phyloP scores from a whole-genome alignment of 2,888 invertebrate species.

The Rosalia funebris region DNA sequence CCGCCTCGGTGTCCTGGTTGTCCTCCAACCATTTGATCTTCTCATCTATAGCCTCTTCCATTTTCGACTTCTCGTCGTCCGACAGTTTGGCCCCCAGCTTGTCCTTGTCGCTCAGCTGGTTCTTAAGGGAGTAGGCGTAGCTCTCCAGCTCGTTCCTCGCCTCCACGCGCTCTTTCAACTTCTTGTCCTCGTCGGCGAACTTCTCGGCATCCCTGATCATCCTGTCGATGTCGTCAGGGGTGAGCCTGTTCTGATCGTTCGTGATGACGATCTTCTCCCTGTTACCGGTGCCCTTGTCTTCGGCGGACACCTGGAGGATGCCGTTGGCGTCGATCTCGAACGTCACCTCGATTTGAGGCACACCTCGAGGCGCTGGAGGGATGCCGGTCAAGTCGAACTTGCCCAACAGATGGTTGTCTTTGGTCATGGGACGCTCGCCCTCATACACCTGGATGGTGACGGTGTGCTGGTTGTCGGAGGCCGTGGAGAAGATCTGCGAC shows the following conservation, averaged over 20 bases:
- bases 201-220: constrained; percentile 99
- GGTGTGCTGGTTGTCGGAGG: constrained; percentile 98
- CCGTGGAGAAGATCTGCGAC: constrained; percentile 99
- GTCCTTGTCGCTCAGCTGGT: constrained; percentile 95
- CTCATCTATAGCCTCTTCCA: constrained; percentile 96
- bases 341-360: constrained; percentile 94
- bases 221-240: constrained; percentile 97
- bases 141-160: constrained; percentile 97
- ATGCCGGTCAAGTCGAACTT: constrained; percentile 98
- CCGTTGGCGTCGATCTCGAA: constrained; percentile 96
- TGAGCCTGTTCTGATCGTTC: constrained; percentile 94
- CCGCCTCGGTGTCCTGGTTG: constrained; percentile 91
- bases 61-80: constrained; percentile 91
- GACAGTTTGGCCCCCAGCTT: constrained; percentile 81
- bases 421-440: constrained; percentile 99
- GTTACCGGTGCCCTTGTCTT: constrained; percentile 99
- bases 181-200: constrained; percentile 99
- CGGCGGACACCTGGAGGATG: constrained; percentile 95
- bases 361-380: constrained; percentile 92
- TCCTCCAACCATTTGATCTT: constrained; percentile 98
- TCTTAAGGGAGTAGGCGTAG: constrained; percentile 97
- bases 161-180: constrained; percentile 94
- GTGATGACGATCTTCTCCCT: constrained; percentile 99
- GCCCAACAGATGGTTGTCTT: constrained; percentile 98
- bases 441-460: constrained; percentile 99